Percentiles rank a stretch among this genome's conserved stretches.
Evolutionary conservation across 2,113 vertebrate species (phyloP).

Genomic region (Cottus gobio): DNA sequence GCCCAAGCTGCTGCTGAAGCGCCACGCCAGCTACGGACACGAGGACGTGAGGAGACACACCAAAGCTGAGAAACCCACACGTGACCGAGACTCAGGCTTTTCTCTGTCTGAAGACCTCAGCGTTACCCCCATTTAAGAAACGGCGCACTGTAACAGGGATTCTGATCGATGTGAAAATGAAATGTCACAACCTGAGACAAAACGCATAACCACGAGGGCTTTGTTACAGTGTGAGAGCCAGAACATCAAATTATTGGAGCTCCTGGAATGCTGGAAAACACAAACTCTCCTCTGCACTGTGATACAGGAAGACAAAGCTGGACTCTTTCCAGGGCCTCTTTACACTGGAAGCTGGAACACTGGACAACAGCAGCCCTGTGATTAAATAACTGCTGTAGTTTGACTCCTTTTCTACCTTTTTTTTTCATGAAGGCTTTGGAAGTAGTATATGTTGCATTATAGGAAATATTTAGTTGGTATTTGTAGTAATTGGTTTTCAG

Average conservation of each 20-base stretch:
- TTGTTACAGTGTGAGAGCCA: not conserved
- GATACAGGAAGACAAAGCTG: slow-evolving; percentile 38
- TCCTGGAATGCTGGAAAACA: slow-evolving; percentile 67
- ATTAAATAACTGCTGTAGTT: slow-evolving; percentile 37
- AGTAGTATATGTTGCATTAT: slow-evolving; percentile 19
- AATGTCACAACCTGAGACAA: not conserved
- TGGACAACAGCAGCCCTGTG: slow-evolving; percentile 19
- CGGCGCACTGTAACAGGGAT: not conserved
- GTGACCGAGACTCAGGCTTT: slow-evolving; percentile 89
- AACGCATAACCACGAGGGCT: slow-evolving; percentile 9
- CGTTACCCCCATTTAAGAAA: slow-evolving; percentile 86
- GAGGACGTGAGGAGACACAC: slow-evolving; percentile 81
- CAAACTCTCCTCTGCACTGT: slow-evolving; percentile 44
- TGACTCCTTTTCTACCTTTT: slow-evolving; percentile 16
- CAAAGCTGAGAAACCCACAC: slow-evolving; percentile 84
- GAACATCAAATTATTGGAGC: slow-evolving; percentile 20
- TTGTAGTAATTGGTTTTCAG: slow-evolving; percentile 22
- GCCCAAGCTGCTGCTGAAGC: slow-evolving; percentile 82
- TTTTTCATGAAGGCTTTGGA: slow-evolving; percentile 34
- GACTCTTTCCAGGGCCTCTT: slow-evolving; percentile 25
- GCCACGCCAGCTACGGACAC: slow-evolving; percentile 84
- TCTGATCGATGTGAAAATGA: not conserved
- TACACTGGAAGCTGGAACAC: slow-evolving; percentile 52
- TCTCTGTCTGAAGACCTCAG: slow-evolving; percentile 89
- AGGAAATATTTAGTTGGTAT: slow-evolving; percentile 2